These are phyloP conservation scores for Emydoidea blandingii DNA, from an alignment of 2,797 vertebrate genomes.

Conservation along the genomic window DNA sequence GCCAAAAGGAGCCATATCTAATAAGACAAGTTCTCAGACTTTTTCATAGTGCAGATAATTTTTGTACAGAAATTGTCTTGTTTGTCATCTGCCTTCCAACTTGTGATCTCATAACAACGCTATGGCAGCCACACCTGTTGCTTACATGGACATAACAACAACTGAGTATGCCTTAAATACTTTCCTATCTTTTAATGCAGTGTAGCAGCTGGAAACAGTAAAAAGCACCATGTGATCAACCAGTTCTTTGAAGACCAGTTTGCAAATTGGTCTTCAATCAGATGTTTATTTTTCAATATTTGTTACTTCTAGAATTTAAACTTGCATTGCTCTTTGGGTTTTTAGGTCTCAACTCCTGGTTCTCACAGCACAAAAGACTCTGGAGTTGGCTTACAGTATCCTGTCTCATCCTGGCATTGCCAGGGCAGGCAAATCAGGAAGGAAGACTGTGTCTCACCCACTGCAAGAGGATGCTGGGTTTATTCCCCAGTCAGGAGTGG, in stretches of 20 bases:
- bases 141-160: neutral
- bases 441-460: constrained; percentile 24
- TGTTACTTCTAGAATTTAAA: neutral
- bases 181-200: neutral
- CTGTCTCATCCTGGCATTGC: constrained; percentile 71
- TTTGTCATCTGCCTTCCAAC: neutral
- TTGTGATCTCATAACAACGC: neutral
- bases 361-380: constrained; percentile 91
- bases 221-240: neutral
- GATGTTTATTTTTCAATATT: neutral
- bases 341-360: constrained; percentile 84
- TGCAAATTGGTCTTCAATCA: neutral
- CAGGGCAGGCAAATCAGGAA: constrained; percentile 50
- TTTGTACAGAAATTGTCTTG: neutral
- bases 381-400: constrained; percentile 85
- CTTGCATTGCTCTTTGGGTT: neutral
- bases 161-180: neutral
- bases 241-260: neutral
- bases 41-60: neutral
- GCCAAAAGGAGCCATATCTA: neutral
- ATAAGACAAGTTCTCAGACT: neutral
- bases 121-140: neutral
- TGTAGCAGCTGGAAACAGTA: neutral
- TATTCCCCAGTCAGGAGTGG: constrained; percentile 80
- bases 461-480: constrained; percentile 80